Conservation (phyloP, 2,797 vertebrate species). For the Anguilla megastoma region DNA sequence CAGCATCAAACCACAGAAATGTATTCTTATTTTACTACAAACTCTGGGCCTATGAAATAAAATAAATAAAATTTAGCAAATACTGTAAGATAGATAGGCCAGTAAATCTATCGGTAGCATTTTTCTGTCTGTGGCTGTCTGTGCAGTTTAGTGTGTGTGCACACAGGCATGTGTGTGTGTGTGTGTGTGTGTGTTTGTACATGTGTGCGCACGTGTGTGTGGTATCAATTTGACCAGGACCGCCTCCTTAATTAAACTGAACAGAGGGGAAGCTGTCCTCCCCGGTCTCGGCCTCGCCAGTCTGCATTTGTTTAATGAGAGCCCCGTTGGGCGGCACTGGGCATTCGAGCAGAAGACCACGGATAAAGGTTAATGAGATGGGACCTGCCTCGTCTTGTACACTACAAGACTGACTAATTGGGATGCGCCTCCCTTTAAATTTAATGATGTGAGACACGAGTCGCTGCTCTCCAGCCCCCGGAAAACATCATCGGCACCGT, state of each 20-base stretch:
- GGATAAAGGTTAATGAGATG: constrained; percentile 58
- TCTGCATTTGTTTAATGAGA: constrained; percentile 45
- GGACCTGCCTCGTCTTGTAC: constrained; percentile 43
- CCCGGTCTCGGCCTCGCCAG: constrained; percentile 13
- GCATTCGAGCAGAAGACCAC: constrained; percentile 36
- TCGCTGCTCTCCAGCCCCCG: neutral
- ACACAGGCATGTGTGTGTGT: neutral
- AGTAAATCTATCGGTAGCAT: neutral
- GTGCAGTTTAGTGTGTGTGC: neutral
- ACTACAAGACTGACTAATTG: constrained; percentile 48
- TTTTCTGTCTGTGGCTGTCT: neutral
- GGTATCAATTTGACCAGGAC: constrained; percentile 13
- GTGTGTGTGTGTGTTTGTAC: neutral
- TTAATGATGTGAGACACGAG: constrained; percentile 42
- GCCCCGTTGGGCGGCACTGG: constrained; percentile 29
- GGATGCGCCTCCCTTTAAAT: constrained; percentile 45
- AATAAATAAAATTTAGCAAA: neutral
- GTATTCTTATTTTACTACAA: neutral
- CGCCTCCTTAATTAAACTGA: constrained; percentile 1
- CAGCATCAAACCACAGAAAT: neutral
- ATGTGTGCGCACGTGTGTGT: neutral
- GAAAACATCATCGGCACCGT: constrained; percentile 21
- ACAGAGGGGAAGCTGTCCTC: constrained; percentile 14
- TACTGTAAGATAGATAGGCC: neutral
- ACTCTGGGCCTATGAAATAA: neutral